These are phyloP conservation scores for Tiliacea aurago DNA, from an alignment of 2,888 invertebrate genomes.

Conservation along the genomic window DNA sequence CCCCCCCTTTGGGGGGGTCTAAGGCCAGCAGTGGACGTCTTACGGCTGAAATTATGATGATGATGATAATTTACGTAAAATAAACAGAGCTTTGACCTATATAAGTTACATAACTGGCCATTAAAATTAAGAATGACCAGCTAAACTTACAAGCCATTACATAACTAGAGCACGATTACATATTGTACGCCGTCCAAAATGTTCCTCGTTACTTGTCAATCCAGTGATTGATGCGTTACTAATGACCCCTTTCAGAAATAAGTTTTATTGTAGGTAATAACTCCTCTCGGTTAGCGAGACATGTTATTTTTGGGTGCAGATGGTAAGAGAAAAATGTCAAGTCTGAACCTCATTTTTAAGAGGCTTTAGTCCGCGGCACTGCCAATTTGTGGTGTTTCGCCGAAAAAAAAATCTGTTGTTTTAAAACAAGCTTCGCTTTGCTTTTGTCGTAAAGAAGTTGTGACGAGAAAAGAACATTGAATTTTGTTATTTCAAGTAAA, in stretches of 20 bases:
- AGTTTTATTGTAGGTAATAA: constrained; percentile 55
- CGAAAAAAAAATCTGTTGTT: constrained; percentile 17
- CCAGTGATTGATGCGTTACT: constrained; percentile 73
- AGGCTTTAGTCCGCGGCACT: constrained; percentile 8
- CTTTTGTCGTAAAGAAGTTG: constrained; percentile 3
- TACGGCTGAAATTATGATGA: too few species aligned
- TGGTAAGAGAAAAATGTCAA: constrained; percentile 25
- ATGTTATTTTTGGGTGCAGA: constrained; percentile 40
- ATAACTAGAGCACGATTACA: constrained; percentile 39
- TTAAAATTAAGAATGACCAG: constrained; percentile 29
- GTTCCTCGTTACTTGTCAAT: constrained; percentile 59
- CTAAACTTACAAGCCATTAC: constrained; percentile 41
- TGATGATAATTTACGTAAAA: too few species aligned
- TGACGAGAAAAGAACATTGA: not conserved
- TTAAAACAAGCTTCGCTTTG: not conserved
- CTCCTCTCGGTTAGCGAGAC: constrained; percentile 34
- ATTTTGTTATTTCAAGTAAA: constrained; percentile 9
- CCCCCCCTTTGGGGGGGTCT: too few species aligned
- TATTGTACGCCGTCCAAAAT: constrained; percentile 38
- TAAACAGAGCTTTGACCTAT: constrained; percentile 12
- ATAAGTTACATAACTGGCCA: constrained; percentile 3
- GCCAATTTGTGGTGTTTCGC: constrained; percentile 9
- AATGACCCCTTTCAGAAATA: constrained; percentile 64
- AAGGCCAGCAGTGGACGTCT: too few species aligned
- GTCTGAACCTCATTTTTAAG: constrained; percentile 15